Percentiles rank a stretch among this genome's conserved stretches.
Evolutionary conservation across 2,113 vertebrate species (phyloP).

Genomic region (Cisticola juncidis): DNA sequence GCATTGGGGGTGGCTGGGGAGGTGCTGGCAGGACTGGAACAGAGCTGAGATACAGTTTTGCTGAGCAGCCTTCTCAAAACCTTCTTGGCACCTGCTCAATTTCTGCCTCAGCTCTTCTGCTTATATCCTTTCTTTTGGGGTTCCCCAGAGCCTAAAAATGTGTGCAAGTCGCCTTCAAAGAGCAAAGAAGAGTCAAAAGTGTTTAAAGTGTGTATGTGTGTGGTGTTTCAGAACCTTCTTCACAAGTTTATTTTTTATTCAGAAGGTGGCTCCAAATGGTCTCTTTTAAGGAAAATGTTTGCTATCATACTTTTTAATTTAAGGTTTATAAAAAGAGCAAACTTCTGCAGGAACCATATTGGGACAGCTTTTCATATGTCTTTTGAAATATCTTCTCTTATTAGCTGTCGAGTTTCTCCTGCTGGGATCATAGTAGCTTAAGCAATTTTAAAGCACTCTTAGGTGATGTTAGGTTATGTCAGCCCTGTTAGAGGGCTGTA

Average conservation of each 20-base stretch:
- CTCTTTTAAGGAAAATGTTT: neutral
- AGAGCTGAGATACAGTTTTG: neutral
- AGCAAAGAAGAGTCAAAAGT: neutral
- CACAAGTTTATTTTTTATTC: neutral
- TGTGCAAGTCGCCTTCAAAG: neutral
- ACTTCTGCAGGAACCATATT: neutral
- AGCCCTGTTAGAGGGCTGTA: neutral
- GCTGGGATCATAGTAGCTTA: conserved; percentile 18
- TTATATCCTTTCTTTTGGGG: neutral
- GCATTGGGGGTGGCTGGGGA: neutral
- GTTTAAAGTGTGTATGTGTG: neutral
- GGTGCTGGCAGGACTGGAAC: neutral
- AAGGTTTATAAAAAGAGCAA: neutral
- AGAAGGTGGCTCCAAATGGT: too few relatives aligned
- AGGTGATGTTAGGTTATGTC: too few relatives aligned
- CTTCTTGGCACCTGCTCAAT: neutral
- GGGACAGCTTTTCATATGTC: neutral
- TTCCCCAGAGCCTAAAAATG: neutral
- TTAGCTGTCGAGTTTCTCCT: neutral
- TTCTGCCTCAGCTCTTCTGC: neutral
- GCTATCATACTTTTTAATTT: neutral
- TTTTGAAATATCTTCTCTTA: neutral
- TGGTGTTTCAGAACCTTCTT: neutral
- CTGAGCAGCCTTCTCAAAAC: neutral
- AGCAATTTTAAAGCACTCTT: neutral